phyloP scores from a whole-genome alignment of 2,888 invertebrate genomes.

The Koerneria pararmatus region DNA sequence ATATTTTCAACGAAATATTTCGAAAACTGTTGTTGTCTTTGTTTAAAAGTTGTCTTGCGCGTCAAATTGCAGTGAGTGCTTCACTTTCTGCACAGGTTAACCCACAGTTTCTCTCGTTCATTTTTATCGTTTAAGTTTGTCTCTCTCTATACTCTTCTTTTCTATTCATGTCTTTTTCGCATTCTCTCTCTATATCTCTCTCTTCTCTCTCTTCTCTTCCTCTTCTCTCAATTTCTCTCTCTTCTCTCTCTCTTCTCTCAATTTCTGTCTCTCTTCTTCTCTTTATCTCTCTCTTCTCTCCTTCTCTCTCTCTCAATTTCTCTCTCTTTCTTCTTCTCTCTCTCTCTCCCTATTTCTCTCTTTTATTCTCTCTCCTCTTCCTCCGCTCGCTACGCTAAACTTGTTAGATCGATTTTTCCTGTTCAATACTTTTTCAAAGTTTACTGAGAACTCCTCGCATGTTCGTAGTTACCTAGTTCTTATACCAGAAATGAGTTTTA shows the following conservation, averaged over 20 bases:
- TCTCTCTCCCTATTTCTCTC: slow-evolving; percentile 12
- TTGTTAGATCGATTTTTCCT: neutral
- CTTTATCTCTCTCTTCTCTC: slow-evolving; percentile 11
- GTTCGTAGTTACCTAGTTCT: no score
- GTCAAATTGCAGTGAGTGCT: no score
- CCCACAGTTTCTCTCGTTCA: neutral
- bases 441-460: no score
- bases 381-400: slow-evolving; percentile 12
- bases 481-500: no score
- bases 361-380: neutral
- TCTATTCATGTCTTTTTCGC: no score
- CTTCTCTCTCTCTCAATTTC: slow-evolving; percentile 2
- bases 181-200: neutral
- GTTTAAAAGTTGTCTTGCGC: no score
- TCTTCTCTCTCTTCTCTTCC: neutral
- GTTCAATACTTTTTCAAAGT: no score
- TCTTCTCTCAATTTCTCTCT: neutral
- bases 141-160: neutral
- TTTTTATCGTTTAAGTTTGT: neutral
- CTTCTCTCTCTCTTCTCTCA: neutral
- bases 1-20: no score
- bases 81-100: neutral
- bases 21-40: no score
- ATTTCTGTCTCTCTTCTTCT: slow-evolving; percentile 11
- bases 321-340: slow-evolving; percentile 7